A percentile compares a stretch with the other conserved stretches of the same genome.
Conservation (phyloP, 2,797 vertebrate genomes). For the Alosa sapidissima region DNA sequence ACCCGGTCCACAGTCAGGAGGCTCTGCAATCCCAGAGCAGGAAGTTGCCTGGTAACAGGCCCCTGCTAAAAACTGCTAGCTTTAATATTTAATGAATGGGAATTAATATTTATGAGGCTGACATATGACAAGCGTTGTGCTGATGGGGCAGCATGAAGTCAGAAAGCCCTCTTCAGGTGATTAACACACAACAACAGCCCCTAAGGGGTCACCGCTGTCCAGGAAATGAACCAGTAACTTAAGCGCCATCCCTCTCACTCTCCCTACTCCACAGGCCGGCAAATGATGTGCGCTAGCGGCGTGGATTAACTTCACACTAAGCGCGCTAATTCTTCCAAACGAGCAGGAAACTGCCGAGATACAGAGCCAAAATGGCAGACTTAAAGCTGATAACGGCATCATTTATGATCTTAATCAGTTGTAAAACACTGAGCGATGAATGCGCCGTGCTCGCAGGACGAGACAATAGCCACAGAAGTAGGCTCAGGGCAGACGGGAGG, state of each 20-base stretch:
- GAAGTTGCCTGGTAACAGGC: conserved; percentile 51
- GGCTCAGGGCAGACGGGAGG: not conserved
- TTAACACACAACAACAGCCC: not conserved
- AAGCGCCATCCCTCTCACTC: conserved; percentile 1
- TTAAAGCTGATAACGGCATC: not conserved
- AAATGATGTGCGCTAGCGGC: not conserved
- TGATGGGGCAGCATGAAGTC: conserved; percentile 27
- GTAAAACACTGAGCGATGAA: not conserved
- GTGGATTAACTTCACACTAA: not conserved
- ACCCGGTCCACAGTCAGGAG: conserved; percentile 30
- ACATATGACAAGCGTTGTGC: conserved; percentile 60
- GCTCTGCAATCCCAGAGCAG: conserved; percentile 14
- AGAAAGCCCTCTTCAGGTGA: not conserved
- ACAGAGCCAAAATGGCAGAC: not conserved
- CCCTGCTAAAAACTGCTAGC: conserved; percentile 60
- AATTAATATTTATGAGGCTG: conserved; percentile 66
- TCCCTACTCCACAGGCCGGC: not conserved
- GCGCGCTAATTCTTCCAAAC: not conserved
- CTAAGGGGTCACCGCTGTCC: not conserved
- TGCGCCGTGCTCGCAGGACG: not conserved
- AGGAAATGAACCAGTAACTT: conserved; percentile 18
- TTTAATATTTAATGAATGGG: conserved; percentile 74
- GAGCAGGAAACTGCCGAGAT: not conserved
- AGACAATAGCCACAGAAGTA: conserved; percentile 33
- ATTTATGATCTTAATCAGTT: not conserved